phyloP scores from a whole-genome alignment of 2,113 vertebrate species.

The Sapajus apella region DNA sequence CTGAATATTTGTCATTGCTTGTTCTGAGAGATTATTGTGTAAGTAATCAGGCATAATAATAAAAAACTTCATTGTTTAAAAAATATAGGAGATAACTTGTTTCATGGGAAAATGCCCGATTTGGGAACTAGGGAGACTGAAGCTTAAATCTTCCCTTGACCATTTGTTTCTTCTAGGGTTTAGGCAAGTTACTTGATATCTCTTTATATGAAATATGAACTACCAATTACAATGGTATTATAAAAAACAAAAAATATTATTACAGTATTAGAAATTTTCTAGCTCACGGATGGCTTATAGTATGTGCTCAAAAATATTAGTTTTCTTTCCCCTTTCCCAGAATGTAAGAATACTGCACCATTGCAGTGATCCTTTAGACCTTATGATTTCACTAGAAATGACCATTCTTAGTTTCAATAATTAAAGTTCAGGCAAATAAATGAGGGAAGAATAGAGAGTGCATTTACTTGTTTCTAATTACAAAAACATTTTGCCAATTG shows the following conservation, averaged over 20 bases:
- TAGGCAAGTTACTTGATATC: not conserved
- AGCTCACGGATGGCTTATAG: not conserved
- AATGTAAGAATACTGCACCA: not conserved
- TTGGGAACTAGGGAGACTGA: not conserved
- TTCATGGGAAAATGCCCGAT: not conserved
- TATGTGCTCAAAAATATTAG: not conserved
- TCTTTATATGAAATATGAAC: not conserved
- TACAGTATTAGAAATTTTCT: not conserved
- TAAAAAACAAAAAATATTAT: not conserved
- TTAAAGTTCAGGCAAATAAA: not conserved
- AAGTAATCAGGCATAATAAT: not conserved
- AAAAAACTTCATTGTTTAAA: not conserved
- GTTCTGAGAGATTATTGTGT: not conserved
- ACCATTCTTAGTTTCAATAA: not conserved
- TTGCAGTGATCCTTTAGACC: not conserved
- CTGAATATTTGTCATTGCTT: not conserved
- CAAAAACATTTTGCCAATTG: slow-evolving; percentile 5
- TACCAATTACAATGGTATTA: not conserved
- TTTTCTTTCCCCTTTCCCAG: not conserved
- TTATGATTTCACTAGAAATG: not conserved
- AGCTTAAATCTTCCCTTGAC: not conserved
- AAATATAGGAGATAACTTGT: not conserved
- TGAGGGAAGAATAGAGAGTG: not conserved
- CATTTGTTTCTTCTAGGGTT: not conserved
- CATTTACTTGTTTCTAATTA: slow-evolving; percentile 10